These are phyloP conservation scores for Caerostris darwini DNA, from an alignment of 1,140 invertebrate species.

Conservation along the genomic window DNA sequence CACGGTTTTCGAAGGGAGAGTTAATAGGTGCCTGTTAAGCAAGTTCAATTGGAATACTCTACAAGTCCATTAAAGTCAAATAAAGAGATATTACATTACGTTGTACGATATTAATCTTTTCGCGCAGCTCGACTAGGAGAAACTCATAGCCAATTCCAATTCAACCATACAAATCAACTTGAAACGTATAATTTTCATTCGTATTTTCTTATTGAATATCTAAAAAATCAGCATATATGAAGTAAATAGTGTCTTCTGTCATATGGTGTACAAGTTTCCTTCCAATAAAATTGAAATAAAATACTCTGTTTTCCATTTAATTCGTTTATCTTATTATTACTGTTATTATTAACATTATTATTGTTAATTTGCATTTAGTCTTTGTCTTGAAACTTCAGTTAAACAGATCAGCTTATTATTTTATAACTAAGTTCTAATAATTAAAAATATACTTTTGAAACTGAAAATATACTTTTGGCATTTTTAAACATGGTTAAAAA, in stretches of 20 bases:
- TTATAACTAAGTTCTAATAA: not conserved
- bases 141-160: not conserved
- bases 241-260: not conserved
- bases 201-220: constrained; percentile 35
- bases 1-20: constrained; percentile 1
- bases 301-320: not conserved
- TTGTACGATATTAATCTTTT: constrained; percentile 23
- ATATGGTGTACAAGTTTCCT: not conserved
- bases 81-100: constrained; percentile 74
- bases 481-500: not conserved
- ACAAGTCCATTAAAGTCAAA: constrained; percentile 75
- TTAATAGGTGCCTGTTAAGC: constrained; percentile 70
- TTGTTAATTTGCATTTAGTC: not conserved
- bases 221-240: not conserved
- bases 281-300: constrained; percentile 37
- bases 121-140: constrained; percentile 17
- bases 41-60: constrained; percentile 37
- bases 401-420: not conserved
- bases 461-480: not conserved
- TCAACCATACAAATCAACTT: constrained; percentile 14
- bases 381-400: not conserved
- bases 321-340: not conserved
- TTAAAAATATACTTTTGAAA: not conserved
- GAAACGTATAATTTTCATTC: constrained; percentile 27
- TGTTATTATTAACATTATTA: not conserved